Base-by-base conservation (phyloP, 2,888 invertebrate species). In the Philopedon plagiatum region DNA sequence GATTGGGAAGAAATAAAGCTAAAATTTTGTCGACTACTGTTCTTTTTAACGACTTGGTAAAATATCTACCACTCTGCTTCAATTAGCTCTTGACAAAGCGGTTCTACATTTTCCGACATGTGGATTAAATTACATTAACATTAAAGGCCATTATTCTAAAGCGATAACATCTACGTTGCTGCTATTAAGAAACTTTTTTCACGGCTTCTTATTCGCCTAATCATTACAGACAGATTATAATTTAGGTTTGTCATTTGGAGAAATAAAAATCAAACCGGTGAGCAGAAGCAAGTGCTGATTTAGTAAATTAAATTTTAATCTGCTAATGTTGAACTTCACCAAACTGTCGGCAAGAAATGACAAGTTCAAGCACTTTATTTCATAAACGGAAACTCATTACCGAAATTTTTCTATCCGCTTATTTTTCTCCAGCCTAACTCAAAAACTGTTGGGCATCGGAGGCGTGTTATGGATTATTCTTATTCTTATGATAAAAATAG, bases 121-220 rank as follows among this genome's bases (percentile, higher is more conserved):
- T 46, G 49, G 26, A 62, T 62, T 62, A 44, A 62, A 49, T 61
- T 46, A 61, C 61, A 61, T 61, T 62, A 62, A 62, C 46, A 32
- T 46, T 62, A 62, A 62, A 62, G 46, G 29, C 62, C 62, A 46
- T 46, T 62, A 46, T 46, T 44, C 62, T 29, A 18, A 29, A 29
- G 51, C 29, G 51, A 54, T 54, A 54, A 29, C 29, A 54, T 54
- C 51, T 54, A 13, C 29, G 15, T 26, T 11, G 9, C 29, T 18
- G 51, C 29, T 29, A 54, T 54, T 54, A 54, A 54, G 29, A 15
- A 54, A 54, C 51, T 58, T 26, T 39, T 41, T 23, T 5, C 41
- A 13, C 7, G 23, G 1, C 23, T 41, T 58, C 39, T 13, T 8
- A 26, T 58, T 58, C 19, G n/a, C 26, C 13, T 58, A 49, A 37